A percentile compares a stretch with the other conserved stretches of the same genome.
These are phyloP conservation scores for Argyrosomus japonicus DNA, from an alignment of 2,113 vertebrate species.

Conservation along the genomic window DNA sequence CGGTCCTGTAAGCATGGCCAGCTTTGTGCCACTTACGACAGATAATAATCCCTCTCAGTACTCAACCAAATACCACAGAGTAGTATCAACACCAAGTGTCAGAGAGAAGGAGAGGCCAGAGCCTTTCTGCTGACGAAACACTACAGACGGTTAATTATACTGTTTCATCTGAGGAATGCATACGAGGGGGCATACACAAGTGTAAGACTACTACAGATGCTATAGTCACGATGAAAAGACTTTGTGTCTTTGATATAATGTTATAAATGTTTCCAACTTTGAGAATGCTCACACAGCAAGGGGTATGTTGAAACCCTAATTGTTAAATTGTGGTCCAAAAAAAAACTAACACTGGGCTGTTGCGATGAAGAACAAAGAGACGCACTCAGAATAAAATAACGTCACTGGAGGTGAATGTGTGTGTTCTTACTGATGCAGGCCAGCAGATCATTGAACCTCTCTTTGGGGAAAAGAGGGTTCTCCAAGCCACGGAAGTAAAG, in stretches of 20 bases:
- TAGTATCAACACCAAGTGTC: slow-evolving; percentile 3
- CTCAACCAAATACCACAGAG: slow-evolving; percentile 27
- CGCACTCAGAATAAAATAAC: neutral
- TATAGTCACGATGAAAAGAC: too few relatives aligned
- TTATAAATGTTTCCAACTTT: too few relatives aligned
- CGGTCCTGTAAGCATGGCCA: slow-evolving; percentile 3
- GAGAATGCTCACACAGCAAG: too few relatives aligned
- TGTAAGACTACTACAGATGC: too few relatives aligned
- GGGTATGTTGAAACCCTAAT: too few relatives aligned
- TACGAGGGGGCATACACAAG: too few relatives aligned
- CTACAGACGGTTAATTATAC: neutral
- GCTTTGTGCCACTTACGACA: slow-evolving; percentile 32
- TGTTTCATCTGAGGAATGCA: neutral
- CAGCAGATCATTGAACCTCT: slow-evolving; percentile 98
- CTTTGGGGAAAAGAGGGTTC: slow-evolving; percentile 98
- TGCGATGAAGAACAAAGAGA: neutral
- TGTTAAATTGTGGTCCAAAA: neutral
- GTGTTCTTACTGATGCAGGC: slow-evolving; percentile 94
- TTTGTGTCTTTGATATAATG: too few relatives aligned
- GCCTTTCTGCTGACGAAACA: neutral
- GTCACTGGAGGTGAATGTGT: neutral
- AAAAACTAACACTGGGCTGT: neutral
- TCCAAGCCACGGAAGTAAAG: slow-evolving; percentile 98
- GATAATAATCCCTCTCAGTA: slow-evolving; percentile 33
- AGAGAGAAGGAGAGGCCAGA: neutral